Base-by-base conservation (phyloP, 2,113 vertebrate genomes). In the Sphyrna mokarran region DNA sequence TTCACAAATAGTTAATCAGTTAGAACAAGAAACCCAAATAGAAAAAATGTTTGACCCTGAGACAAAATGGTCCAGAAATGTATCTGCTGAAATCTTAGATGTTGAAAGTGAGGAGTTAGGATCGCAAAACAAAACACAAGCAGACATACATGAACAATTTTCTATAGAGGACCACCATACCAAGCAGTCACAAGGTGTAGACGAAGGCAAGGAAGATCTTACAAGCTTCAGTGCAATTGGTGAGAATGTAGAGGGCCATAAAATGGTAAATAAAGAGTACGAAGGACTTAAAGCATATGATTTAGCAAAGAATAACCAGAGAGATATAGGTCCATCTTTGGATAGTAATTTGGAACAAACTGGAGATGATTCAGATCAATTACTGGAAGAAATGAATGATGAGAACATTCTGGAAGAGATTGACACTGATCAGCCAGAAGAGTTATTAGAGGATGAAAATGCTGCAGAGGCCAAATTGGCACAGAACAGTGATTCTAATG, bases 401-500 rank as follows among this genome's bases (percentile, higher is more conserved):
- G 78, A 85, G 20, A 40, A 95, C 18, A 58, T n/a, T 0, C 14
- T 20, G 26, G 68, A 95, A 48, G 94, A 95, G 10, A 18, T 20
- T 14, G 23, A 43, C 10, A 18, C 9, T 29, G 66, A 48, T 69
- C 95, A 96, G 90, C 1, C 0, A n/a, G 96, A 98, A 83, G 97
- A 97, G 80, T 97, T 99, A 0, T 97, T 99, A 85, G 98, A 99
- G 96, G 99, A 99, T 97, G 99, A 99, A 97, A 99, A 99, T 68
- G 99, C 98, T 78, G 43, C 94, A 0, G 97, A 96, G 48, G 98
- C 98, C 93, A 96, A 96, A 85, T 95, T 96, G 61, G 96, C 58
- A 23, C 66, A 58, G 48, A 48, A 43, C 16, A 14, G 5, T 26
- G 68, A 54, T 54, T 37, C 94, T 29, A 54, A 43, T 20, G 13